Conservation (phyloP, 2,888 invertebrate species). For the Dryococelus australis region DNA sequence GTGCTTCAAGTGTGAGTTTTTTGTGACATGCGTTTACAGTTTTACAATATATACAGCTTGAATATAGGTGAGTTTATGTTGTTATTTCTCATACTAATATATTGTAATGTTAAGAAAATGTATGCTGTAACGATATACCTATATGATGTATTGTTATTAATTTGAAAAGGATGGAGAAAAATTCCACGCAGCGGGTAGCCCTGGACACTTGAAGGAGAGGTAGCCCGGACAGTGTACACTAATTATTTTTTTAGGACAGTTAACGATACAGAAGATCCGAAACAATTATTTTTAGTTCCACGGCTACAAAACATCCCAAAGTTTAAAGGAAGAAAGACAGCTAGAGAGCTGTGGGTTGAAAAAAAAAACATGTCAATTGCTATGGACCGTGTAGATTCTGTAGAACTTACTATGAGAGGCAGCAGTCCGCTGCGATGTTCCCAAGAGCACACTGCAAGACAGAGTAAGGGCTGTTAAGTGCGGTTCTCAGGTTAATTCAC, state of each 20-base stretch:
- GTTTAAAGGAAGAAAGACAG: too few relatives aligned
- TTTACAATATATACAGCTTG: background rate
- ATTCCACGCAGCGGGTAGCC: background rate
- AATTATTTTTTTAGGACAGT: background rate
- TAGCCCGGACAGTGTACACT: background rate
- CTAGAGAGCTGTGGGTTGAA: background rate
- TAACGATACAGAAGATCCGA: background rate
- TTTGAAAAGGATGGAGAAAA: background rate
- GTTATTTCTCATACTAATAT: too few relatives aligned
- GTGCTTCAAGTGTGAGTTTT: background rate
- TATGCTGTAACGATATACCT: background rate
- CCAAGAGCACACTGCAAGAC: constrained; percentile 28
- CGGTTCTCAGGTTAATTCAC: constrained; percentile 18
- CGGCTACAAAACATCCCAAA: background rate
- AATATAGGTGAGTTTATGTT: background rate
- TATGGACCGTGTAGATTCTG: constrained; percentile 7
- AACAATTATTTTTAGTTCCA: background rate
- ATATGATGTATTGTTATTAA: background rate
- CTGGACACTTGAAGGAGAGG: background rate
- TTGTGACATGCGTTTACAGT: background rate
- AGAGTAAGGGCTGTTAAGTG: background rate
- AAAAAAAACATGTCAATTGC: constrained; percentile 25
- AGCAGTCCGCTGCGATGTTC: background rate
- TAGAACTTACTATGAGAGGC: background rate
- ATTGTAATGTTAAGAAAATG: background rate